These are phyloP conservation scores for Platorchestia sp. DNA, from an alignment of 1,140 invertebrate genomes.

Conservation along the genomic window DNA sequence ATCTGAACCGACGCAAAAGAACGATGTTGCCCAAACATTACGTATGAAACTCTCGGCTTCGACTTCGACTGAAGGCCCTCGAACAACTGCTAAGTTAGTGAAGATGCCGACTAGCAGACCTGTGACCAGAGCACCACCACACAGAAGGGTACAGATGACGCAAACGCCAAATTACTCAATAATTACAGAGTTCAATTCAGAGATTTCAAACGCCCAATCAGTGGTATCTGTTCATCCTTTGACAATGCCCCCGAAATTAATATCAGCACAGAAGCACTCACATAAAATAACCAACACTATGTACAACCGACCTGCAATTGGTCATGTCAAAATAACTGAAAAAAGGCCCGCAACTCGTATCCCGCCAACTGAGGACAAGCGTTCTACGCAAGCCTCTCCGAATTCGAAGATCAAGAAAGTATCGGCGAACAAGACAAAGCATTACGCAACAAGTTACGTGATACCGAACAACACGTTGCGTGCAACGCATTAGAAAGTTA, in stretches of 20 bases:
- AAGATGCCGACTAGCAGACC: background rate
- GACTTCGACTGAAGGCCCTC: background rate
- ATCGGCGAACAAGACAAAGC: background rate
- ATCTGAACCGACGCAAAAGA: background rate
- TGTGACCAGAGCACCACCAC: background rate
- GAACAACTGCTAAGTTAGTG: background rate
- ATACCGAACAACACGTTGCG: slow-evolving; percentile 15
- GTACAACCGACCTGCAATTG: background rate
- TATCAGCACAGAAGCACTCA: background rate
- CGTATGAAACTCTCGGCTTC: background rate
- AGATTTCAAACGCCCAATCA: background rate
- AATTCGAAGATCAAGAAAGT: background rate
- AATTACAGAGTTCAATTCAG: background rate
- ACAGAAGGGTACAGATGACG: background rate
- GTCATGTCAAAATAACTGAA: background rate
- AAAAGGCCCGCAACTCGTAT: background rate
- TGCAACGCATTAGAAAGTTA: background rate
- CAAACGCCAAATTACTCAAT: background rate
- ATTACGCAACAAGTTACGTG: slow-evolving; percentile 27
- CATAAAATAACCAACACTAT: background rate
- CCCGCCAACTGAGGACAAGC: background rate
- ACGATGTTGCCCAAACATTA: background rate
- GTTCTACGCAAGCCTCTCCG: background rate
- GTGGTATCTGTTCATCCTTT: background rate
- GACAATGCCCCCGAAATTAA: background rate